Conservation (phyloP, 2,113 vertebrate species). For the Notothenia coriiceps region DNA sequence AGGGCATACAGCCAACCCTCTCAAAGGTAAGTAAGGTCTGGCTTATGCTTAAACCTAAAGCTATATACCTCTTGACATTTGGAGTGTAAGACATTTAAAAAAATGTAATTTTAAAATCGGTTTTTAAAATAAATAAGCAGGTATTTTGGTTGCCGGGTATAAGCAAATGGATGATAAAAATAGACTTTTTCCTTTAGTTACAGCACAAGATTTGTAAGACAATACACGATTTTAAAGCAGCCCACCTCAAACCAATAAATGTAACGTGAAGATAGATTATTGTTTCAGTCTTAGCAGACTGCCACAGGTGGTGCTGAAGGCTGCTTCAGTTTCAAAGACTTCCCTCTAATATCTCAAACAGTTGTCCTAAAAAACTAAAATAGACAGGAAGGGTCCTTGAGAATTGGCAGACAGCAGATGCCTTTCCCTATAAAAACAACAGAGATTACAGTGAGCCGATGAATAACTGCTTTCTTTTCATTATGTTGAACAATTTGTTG, state of each 20-base stretch:
- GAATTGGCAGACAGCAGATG: background rate
- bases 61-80: background rate
- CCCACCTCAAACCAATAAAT: background rate
- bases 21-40: background rate
- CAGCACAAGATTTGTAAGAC: background rate
- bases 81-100: background rate
- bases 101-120: background rate
- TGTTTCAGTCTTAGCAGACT: background rate
- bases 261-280: conserved; percentile 5
- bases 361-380: conserved; percentile 12
- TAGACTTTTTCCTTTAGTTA: background rate
- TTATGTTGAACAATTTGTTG: background rate
- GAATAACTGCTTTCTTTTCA: background rate
- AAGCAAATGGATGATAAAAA: background rate
- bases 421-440: background rate
- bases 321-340: background rate
- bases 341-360: conserved; percentile 1
- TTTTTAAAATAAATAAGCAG: background rate
- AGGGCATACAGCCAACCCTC: background rate
- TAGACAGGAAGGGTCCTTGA: conserved; percentile 15
- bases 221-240: background rate
- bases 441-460: background rate
- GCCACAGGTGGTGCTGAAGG: conserved; percentile 34
- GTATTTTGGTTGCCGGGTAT: background rate
- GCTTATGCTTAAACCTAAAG: background rate